Evolutionary conservation across 1,140 invertebrate species (phyloP).

Genomic region (Plectrocnemia conspersa): DNA sequence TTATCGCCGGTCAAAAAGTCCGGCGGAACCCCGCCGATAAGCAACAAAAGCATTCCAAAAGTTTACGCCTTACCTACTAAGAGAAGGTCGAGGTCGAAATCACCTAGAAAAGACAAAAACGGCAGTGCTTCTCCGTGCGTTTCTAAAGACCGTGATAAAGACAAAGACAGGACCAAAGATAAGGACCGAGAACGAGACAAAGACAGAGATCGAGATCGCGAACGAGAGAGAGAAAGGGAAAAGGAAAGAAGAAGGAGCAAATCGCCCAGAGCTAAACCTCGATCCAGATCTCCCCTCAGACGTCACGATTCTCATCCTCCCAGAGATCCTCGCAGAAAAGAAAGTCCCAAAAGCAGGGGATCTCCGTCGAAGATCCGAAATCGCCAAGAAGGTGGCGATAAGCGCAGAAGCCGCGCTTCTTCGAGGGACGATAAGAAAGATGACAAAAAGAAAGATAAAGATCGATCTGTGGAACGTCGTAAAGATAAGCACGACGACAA

Average conservation of each 20-base stretch:
- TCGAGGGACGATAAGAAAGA: slow-evolving; percentile 44
- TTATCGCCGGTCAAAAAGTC: slow-evolving; percentile 50
- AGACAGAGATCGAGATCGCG: slow-evolving; percentile 45
- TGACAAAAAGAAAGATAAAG: slow-evolving; percentile 40
- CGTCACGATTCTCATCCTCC: slow-evolving; percentile 43
- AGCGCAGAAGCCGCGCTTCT: slow-evolving; percentile 44
- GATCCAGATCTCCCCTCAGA: slow-evolving; percentile 44
- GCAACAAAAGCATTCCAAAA: slow-evolving; percentile 47
- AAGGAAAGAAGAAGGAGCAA: slow-evolving; percentile 42
- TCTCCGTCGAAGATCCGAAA: slow-evolving; percentile 48
- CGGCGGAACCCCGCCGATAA: slow-evolving; percentile 50
- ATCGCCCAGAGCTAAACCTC: slow-evolving; percentile 42
- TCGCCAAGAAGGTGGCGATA: slow-evolving; percentile 45
- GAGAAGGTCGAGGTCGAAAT: slow-evolving; percentile 41
- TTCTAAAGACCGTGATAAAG: slow-evolving; percentile 45
- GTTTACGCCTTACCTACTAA: slow-evolving; percentile 40
- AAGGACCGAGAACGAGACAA: slow-evolving; percentile 46
- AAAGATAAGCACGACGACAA: slow-evolving; percentile 53
- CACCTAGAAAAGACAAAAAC: slow-evolving; percentile 46
- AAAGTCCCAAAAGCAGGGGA: slow-evolving; percentile 48
- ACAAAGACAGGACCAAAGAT: slow-evolving; percentile 42
- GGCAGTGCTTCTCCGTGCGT: slow-evolving; percentile 45
- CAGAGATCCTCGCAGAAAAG: slow-evolving; percentile 48
- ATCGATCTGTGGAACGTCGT: slow-evolving; percentile 47
- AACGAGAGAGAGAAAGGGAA: slow-evolving; percentile 43